Evolutionary conservation across 2,113 vertebrate species (phyloP), one percentile per base, ranked within the genome.

Genomic region (Nycticryphes semicollaris): DNA sequence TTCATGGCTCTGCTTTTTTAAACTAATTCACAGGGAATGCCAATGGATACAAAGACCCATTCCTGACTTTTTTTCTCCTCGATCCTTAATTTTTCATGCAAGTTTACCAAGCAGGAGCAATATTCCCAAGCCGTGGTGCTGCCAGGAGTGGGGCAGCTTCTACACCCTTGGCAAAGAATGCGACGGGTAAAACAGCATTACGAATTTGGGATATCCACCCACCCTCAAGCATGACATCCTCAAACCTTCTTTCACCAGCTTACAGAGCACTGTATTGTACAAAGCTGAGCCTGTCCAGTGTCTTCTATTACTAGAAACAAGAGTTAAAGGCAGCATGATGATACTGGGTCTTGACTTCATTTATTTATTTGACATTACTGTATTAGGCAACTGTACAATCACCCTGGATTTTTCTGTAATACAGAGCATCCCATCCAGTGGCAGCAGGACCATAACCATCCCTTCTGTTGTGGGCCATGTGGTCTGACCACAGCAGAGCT

Each of bases 171-270:
- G 37, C 22, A 67, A 83, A 73, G 28, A 11, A 20, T 35, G 31
- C 5, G 41, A 57, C 1, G 7, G 22, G 20, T 5, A 43, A 70
- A 84, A 92, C 21, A 56, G 37, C 9, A 1, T n/a, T 41, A 57
- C 62, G 54, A 82, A 81, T 78, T 70, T 56, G 13, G 88, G 45
- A 20, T 37, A 43, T 12, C 33, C 56, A 51, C 8, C 5, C 17
- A 1, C 19, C 5, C 9, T 10, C 6, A 4, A 1, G 5, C 33
- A 41, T 21, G 2, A 1, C 21, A 5, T 9, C 4, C 16, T 47
- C 45, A 53, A 35, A 77, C 50, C 7, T 73, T 8, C 0, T 54
- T 57, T 74, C 25, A 41, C 31, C 9, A 20, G 33, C 12, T 50
- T 33, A 12, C 27, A 41, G 37, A 24, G 10, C 12, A 9, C 9